A percentile compares a stretch with the other conserved stretches of the same genome.
phyloP scores from a whole-genome alignment of 64 coral and sea anemone genomes.

The Pachyseris speciosa region DNA sequence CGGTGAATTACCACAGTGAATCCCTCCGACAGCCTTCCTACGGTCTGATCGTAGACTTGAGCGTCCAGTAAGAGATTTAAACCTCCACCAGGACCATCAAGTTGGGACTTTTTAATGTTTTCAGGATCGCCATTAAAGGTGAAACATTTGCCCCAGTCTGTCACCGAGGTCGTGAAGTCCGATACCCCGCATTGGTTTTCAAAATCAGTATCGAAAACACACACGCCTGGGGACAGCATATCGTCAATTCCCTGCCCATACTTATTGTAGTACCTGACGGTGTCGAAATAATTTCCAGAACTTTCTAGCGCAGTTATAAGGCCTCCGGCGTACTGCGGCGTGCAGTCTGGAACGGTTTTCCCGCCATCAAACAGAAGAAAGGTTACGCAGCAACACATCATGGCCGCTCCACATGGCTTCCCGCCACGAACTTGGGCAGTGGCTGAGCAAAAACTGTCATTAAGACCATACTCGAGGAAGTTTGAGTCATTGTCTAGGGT shows the following conservation, averaged over 20 bases:
- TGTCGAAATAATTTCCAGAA: slow-evolving; percentile 30
- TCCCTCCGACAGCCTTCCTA: slow-evolving; percentile 49
- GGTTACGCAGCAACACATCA: slow-evolving; percentile 66
- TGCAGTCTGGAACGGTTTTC: slow-evolving; percentile 36
- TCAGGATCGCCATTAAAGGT: slow-evolving; percentile 64
- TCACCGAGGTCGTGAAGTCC: slow-evolving; percentile 41
- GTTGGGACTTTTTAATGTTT: neutral
- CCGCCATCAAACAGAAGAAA: neutral
- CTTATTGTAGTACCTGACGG: slow-evolving; percentile 9
- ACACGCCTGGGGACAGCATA: neutral
- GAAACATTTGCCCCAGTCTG: slow-evolving; percentile 55
- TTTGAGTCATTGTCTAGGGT: slow-evolving; percentile 24
- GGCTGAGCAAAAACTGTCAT: slow-evolving; percentile 70
- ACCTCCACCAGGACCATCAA: slow-evolving; percentile 32
- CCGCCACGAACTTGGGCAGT: slow-evolving; percentile 63
- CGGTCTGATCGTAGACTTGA: slow-evolving; percentile 20
- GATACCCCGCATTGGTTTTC: neutral
- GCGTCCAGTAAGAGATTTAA: slow-evolving; percentile 44
- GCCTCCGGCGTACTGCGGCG: neutral
- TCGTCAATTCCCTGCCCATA: slow-evolving; percentile 31
- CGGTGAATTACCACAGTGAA: slow-evolving; percentile 58
- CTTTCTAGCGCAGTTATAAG: slow-evolving; percentile 3
- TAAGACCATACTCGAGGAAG: slow-evolving; percentile 39
- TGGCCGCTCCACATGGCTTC: slow-evolving; percentile 71
- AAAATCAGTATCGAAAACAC: slow-evolving; percentile 17